Conservation (phyloP, 2,113 vertebrate genomes). For the Pteropus alecto region DNA sequence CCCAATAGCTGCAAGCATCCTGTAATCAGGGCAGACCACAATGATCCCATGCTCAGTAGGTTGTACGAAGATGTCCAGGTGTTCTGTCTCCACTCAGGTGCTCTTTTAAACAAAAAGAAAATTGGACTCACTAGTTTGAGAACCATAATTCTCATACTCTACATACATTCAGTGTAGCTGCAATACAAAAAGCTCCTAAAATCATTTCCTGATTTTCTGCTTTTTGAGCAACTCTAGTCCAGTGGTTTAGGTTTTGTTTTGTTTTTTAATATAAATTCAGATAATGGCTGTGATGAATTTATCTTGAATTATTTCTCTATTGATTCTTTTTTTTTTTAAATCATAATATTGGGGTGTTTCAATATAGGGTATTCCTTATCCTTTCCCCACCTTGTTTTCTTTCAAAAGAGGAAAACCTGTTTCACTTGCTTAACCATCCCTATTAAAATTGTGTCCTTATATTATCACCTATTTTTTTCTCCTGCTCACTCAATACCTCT, state of each 20-base stretch:
- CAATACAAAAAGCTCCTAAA: not conserved
- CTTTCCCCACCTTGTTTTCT: not conserved
- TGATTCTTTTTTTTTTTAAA: not conserved
- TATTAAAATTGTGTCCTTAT: not conserved
- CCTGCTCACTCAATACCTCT: not conserved
- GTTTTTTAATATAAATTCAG: not conserved
- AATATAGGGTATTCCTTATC: not conserved
- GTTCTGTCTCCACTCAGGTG: not conserved
- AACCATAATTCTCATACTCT: not conserved
- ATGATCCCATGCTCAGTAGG: not conserved
- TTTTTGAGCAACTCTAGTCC: not conserved
- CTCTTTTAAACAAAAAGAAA: not conserved
- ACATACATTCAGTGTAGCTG: not conserved
- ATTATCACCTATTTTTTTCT: not conserved
- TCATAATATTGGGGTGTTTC: not conserved
- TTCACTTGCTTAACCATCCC: not conserved
- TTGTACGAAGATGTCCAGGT: not conserved
- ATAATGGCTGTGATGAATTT: not conserved
- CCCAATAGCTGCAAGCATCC: not conserved
- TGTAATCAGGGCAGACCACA: not conserved
- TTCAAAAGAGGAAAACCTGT: not conserved
- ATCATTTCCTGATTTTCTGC: not conserved
- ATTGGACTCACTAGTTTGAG: not conserved
- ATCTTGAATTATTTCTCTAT: not conserved
- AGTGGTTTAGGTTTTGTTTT: not conserved